Evolutionary conservation across 2,888 invertebrate genomes (phyloP).

Genomic region (Laothoe populi): DNA sequence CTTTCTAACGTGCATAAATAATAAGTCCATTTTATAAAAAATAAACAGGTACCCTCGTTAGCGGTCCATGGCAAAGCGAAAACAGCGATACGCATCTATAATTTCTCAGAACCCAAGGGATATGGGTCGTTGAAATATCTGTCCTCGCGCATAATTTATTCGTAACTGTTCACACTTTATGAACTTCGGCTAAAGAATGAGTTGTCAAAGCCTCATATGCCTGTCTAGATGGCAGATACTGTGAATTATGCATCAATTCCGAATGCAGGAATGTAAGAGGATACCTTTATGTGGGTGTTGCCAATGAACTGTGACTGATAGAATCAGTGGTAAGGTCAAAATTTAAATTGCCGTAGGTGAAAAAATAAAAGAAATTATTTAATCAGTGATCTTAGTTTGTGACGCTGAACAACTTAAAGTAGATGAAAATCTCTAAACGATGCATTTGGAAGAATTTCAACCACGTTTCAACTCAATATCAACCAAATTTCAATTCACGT

Average conservation of each 20-base stretch:
- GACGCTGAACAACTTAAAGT: background rate
- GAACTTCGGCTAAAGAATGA: slow-evolving; percentile 65
- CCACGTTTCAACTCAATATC: too few species aligned
- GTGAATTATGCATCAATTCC: slow-evolving; percentile 68
- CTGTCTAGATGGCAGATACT: slow-evolving; percentile 64
- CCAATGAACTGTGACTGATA: slow-evolving; percentile 70
- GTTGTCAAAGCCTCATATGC: slow-evolving; percentile 70
- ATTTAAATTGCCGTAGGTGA: slow-evolving; percentile 21
- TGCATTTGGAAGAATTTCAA: too few species aligned
- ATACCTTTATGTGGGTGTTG: slow-evolving; percentile 57
- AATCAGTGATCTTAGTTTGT: slow-evolving; percentile 21
- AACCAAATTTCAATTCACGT: too few species aligned
- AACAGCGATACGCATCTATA: slow-evolving; percentile 74
- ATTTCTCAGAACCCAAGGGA: slow-evolving; percentile 74
- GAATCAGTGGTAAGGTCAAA: slow-evolving; percentile 19
- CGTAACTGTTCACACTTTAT: slow-evolving; percentile 76
- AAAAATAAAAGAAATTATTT: slow-evolving; percentile 9
- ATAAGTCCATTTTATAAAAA: slow-evolving; percentile 57
- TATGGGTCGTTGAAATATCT: slow-evolving; percentile 64
- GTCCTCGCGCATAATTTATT: slow-evolving; percentile 72
- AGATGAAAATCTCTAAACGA: background rate
- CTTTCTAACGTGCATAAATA: slow-evolving; percentile 53
- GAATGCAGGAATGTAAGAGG: slow-evolving; percentile 70
- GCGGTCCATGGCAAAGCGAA: slow-evolving; percentile 75
- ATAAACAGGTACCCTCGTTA: slow-evolving; percentile 78